Percentiles rank a stretch among this genome's conserved stretches.
phyloP scores from a whole-genome alignment of 2,888 invertebrate genomes.

The Xestia ashworthii region DNA sequence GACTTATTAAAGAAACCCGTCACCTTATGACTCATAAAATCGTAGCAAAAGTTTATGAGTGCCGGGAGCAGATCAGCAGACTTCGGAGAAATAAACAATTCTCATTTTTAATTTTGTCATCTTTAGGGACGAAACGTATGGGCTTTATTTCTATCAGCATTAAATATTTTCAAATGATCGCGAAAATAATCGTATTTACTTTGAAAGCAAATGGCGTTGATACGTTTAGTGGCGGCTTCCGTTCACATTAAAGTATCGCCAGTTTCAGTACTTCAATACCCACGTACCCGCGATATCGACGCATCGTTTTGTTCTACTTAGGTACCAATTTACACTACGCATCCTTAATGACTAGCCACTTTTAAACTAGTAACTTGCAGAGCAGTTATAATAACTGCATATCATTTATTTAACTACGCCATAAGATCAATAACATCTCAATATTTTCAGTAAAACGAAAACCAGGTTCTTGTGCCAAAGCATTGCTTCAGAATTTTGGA shows the following conservation, averaged over 20 bases:
- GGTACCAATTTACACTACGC: slow-evolving; percentile 45
- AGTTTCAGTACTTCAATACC: slow-evolving; percentile 48
- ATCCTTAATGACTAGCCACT: slow-evolving; percentile 53
- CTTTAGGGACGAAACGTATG: slow-evolving; percentile 47
- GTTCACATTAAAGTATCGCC: slow-evolving; percentile 76
- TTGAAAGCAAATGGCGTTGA: slow-evolving; percentile 84
- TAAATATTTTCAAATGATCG: slow-evolving; percentile 78
- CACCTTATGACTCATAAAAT: slow-evolving; percentile 45
- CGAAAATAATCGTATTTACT: slow-evolving; percentile 84
- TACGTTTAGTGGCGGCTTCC: slow-evolving; percentile 84
- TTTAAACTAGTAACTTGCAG: slow-evolving; percentile 31
- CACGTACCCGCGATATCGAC: slow-evolving; percentile 65
- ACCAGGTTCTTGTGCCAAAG: slow-evolving; percentile 38
- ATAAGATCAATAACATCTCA: slow-evolving; percentile 49
- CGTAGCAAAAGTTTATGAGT: slow-evolving; percentile 42
- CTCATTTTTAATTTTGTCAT: slow-evolving; percentile 54
- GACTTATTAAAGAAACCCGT: slow-evolving; percentile 51
- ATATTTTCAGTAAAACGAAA: slow-evolving; percentile 58
- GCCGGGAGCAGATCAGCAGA: slow-evolving; percentile 20
- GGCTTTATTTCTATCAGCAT: slow-evolving; percentile 77
- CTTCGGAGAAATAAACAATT: slow-evolving; percentile 44
- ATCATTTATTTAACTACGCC: slow-evolving; percentile 42
- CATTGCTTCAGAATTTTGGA: slow-evolving; percentile 33
- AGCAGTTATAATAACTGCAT: slow-evolving; percentile 38
- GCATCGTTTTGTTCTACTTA: slow-evolving; percentile 64